phyloP scores from a whole-genome alignment of 2,113 vertebrate genomes.

The Monarcha castaneiventris region DNA sequence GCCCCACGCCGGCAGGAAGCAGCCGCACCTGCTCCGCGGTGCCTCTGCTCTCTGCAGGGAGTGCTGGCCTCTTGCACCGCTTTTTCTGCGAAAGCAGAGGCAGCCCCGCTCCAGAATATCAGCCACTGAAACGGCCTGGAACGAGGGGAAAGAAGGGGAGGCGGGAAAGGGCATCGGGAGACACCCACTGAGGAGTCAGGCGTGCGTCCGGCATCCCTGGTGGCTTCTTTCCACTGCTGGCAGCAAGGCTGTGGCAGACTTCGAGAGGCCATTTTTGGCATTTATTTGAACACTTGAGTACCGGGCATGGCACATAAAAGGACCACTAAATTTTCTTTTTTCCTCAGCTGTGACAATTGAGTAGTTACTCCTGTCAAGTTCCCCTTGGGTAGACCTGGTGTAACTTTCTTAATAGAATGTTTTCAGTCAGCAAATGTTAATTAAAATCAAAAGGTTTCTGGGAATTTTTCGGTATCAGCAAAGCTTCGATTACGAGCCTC shows the following conservation, averaged over 20 bases:
- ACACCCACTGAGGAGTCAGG: fast-evolving
- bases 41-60: background rate
- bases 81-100: fast-evolving
- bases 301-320: fast-evolving
- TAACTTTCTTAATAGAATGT: background rate
- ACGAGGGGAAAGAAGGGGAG: fast-evolving
- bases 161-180: background rate
- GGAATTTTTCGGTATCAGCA: background rate
- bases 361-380: background rate
- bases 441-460: background rate
- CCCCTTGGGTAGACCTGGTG: background rate
- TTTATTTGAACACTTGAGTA: background rate
- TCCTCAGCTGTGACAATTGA: background rate
- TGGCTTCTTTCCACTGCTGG: fast-evolving
- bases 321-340: too few species aligned
- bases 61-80: fast-evolving
- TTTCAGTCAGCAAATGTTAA: background rate
- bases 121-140: fast-evolving
- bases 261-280: background rate
- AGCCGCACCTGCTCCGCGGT: background rate
- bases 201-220: fast-evolving
- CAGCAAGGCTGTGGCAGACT: background rate
- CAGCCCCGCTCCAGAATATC: background rate
- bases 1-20: fast-evolving
- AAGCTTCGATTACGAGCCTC: background rate